Evolutionary conservation across 2,113 vertebrate genomes (phyloP), one percentile per base, ranked within the genome.

Genomic region (Upupa epops): DNA sequence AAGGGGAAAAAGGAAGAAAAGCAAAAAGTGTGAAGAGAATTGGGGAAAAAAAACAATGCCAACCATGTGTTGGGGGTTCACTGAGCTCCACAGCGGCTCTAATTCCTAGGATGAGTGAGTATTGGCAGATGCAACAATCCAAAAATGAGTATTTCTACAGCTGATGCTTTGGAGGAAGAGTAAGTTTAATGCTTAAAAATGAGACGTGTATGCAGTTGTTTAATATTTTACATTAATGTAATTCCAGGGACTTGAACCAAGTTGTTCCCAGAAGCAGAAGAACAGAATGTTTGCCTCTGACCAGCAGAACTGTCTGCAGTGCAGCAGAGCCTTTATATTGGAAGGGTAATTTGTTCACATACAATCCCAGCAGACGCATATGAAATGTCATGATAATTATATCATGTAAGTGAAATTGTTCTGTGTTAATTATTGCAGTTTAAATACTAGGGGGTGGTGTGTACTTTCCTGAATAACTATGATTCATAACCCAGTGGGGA

Each of bases 241-340:
- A 88, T 28, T 91, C 24, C 31, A 34, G 22, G 36, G 54, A 46
- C 36, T 87, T 94, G 52, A 59, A 5, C 18, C 37, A 51, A 91
- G 55, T 82, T 92, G 71, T 60, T 91, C 26, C 48, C 64, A 68
- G 64, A 48, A 85, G 64, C 17, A 54, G 81, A 40, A 92, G 54
- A 82, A 60, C 46, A 85, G n/a, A 59, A 48, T 32, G 83, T 85
- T 25, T 79, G 55, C 85, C 75, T 61, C 28, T 91, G 69, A 68
- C 75, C 91, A 88, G 75, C 79, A 92, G 90, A 80, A 68, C 34
- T 71, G 5, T 37, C 52, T 59, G 75, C 34, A 80, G 68, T 34
- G 29, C 46, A 76, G 49, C 72, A 96, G n/a, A 94, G 34, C 83
- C 79, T 95, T 95, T 68, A 74, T 80, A 86, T 85, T 79, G 77